Conservation (phyloP, 2,888 invertebrate species). For the Sphaerophoria taeniata region DNA sequence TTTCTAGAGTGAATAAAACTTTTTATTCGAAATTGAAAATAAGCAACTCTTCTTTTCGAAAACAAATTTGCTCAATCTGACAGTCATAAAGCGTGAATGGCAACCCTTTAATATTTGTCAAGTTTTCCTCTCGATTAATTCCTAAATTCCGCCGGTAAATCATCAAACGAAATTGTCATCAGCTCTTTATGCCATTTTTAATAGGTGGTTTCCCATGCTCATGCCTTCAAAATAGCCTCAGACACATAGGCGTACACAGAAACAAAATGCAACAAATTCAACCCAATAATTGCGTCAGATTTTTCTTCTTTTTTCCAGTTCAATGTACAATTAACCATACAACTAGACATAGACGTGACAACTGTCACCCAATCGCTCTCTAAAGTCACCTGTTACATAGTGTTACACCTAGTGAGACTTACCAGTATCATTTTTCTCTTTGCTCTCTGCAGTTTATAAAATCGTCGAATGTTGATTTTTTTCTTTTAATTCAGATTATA, state of each 20-base stretch:
- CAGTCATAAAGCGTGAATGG: not conserved
- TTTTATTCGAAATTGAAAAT: no score
- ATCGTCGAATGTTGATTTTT: constrained; percentile 37
- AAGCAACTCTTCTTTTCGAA: no score
- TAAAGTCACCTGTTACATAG: constrained; percentile 19
- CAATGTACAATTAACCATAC: not conserved
- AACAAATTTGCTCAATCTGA: no score
- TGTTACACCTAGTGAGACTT: constrained; percentile 5
- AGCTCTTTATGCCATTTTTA: not conserved
- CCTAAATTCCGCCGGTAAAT: not conserved
- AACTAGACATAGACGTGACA: not conserved
- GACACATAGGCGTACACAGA: not conserved
- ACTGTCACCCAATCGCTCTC: not conserved
- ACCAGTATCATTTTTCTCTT: constrained; percentile 69
- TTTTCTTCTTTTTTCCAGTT: constrained; percentile 55
- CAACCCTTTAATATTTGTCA: not conserved
- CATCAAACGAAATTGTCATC: not conserved
- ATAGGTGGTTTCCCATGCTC: not conserved
- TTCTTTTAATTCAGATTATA: constrained; percentile 4
- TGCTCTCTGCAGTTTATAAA: constrained; percentile 50
- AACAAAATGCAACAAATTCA: constrained; percentile 75
- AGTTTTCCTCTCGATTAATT: not conserved
- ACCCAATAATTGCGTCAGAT: constrained; percentile 79
- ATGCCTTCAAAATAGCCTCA: not conserved
- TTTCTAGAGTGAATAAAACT: no score